A percentile compares a stretch with the other conserved stretches of the same genome.
phyloP scores from a whole-genome alignment of 2,797 vertebrate genomes.

The Neopelma chrysocephalum region DNA sequence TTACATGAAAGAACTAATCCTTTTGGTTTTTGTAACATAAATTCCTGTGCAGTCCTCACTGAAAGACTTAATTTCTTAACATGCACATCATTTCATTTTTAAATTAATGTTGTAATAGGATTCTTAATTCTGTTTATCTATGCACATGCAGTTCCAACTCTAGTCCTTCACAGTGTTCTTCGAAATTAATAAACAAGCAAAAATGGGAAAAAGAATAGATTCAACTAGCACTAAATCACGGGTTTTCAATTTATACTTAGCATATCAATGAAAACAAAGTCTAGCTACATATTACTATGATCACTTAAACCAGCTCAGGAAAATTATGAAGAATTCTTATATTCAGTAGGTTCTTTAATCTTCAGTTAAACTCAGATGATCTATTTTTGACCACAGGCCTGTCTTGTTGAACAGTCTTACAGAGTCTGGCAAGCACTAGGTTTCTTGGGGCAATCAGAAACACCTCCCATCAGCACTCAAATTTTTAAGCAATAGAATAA shows the following conservation, averaged over 20 bases:
- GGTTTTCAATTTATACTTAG: background rate
- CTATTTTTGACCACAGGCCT: background rate
- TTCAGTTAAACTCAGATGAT: background rate
- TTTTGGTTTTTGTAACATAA: background rate
- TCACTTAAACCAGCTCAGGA: background rate
- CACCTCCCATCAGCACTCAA: background rate
- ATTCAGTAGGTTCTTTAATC: background rate
- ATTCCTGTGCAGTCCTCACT: background rate
- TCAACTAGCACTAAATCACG: background rate
- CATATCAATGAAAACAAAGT: background rate
- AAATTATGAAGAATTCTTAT: background rate
- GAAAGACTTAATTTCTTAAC: background rate
- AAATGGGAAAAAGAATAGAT: background rate
- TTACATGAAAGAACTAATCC: conserved; percentile 13
- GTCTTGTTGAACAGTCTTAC: background rate
- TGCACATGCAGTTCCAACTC: background rate
- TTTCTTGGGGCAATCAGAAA: background rate
- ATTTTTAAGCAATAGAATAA: background rate
- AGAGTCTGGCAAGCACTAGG: background rate
- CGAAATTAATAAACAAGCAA: background rate
- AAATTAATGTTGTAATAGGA: background rate
- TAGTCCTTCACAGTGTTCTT: background rate
- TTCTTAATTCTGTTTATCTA: conserved; percentile 18
- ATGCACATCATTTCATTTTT: background rate
- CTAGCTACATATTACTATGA: background rate